These are phyloP conservation scores for Apis cerana DNA, from an alignment of 1,140 invertebrate species.

Conservation along the genomic window DNA sequence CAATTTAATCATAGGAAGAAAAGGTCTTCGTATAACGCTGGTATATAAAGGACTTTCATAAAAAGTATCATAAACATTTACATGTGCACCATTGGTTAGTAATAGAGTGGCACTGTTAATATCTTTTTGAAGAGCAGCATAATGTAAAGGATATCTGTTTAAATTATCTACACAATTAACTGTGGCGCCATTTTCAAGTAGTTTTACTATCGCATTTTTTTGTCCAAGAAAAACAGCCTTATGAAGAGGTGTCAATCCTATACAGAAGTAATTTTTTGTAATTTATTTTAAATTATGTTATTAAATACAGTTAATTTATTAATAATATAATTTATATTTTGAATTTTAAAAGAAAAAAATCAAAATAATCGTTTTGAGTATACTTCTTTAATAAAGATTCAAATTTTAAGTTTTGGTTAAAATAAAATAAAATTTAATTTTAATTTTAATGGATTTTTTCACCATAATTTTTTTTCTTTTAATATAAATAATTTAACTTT, in stretches of 20 bases:
- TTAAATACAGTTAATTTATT: not conserved
- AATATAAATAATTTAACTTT: no score
- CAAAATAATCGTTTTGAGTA: no score
- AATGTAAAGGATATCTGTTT: constrained; percentile 13
- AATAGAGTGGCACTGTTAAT: not conserved
- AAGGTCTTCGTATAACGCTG: not conserved
- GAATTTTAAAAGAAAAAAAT: no score
- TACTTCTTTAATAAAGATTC: no score
- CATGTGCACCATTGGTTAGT: not conserved
- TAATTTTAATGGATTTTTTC: no score
- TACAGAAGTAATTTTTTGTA: not conserved
- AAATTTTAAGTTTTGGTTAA: no score
- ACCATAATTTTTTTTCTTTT: no score
- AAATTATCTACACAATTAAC: constrained; percentile 3
- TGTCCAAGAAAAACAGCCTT: not conserved
- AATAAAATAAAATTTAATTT: no score
- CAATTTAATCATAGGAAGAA: constrained; percentile 12
- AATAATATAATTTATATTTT: no score
- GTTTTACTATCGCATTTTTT: not conserved
- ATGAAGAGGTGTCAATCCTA: constrained; percentile 1
- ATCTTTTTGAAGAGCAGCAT: not conserved
- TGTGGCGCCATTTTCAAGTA: not conserved
- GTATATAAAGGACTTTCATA: not conserved
- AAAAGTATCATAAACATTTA: constrained; percentile 13
- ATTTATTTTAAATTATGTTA: not conserved